Evolutionary conservation across 2,888 invertebrate species (phyloP), one percentile per base, ranked within the genome.

Genomic region (Pinctada fucata): DNA sequence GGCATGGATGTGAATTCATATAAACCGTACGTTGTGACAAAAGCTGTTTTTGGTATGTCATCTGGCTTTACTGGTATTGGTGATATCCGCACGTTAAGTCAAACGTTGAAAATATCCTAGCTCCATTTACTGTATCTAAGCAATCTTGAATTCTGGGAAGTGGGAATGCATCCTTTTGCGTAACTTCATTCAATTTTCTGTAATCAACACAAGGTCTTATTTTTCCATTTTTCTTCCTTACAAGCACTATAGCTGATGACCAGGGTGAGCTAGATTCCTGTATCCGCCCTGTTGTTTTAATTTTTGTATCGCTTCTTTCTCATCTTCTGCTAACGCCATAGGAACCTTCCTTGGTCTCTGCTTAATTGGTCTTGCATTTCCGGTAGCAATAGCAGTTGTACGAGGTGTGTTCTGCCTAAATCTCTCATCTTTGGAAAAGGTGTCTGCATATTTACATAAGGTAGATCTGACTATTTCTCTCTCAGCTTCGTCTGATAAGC

Each of bases 271-370:
- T 63, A 47, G 77, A 74, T 16, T 79, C 71, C 10, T 74, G 73
- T n/a, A 80, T 77, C 2, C 72, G 0, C 80, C 80, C 47, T 78
- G 78, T 13, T 71, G 50, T 5, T 51, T 5, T 3, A 75, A 63
- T n/a, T 78, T 75, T 13, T 80, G 78, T 10, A 80, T 78, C 5
- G 77, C 75, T 16, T 5, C 31, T 66, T 72, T 80, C 58, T 80
- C 80, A n/a, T 65, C 77, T 3, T 48, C 72, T 4, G 80, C 77
- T 72, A 51, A 64, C 3, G 75, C 75, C 6, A 77, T 13, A 1
- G 77, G 81, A 1, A 79, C 79, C 45, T 76, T 16, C 13, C 77
- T 71, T 3, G 79, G 77, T 47, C 75, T 65, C 50, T 80, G 80
- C 51, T 75, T 80, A 4, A 80, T 52, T 0, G 78, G 80, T 16